Evolutionary conservation across 2,888 invertebrate genomes (phyloP).

Genomic region (Gibbula magus): DNA sequence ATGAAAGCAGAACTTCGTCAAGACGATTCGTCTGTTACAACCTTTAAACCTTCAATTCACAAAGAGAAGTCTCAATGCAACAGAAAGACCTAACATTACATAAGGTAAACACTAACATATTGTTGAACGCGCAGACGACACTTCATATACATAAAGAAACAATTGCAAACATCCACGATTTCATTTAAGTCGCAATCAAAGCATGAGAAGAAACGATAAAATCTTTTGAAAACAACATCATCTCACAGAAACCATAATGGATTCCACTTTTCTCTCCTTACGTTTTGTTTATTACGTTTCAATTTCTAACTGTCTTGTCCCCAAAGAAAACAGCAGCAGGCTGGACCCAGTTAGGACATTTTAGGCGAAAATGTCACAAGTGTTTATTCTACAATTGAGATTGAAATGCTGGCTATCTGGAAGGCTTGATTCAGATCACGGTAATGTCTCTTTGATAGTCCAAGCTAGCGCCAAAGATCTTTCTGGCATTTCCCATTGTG

Average conservation of each 20-base stretch:
- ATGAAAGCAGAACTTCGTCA: too few relatives aligned
- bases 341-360: conserved; percentile 2
- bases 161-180: neutral
- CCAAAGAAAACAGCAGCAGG: neutral
- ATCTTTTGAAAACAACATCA: neutral
- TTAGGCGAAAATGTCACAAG: conserved; percentile 22
- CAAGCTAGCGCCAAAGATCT: conserved; percentile 19
- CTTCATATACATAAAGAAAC: neutral
- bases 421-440: conserved; percentile 13
- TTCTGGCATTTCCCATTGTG: conserved; percentile 16
- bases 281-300: neutral
- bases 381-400: conserved; percentile 23
- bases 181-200: neutral
- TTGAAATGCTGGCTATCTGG: conserved; percentile 18
- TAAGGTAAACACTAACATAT: neutral
- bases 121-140: neutral
- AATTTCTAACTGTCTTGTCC: conserved; percentile 3
- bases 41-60: too few relatives aligned
- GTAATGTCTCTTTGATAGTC: conserved; percentile 23
- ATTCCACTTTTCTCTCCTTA: neutral
- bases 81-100: too few relatives aligned
- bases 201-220: neutral
- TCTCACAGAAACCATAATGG: neutral
- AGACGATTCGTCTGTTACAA: too few relatives aligned
- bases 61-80: too few relatives aligned